Evolutionary conservation across 2,113 vertebrate species (phyloP), one percentile per base, ranked within the genome.

Genomic region (Anoura caudifer): DNA sequence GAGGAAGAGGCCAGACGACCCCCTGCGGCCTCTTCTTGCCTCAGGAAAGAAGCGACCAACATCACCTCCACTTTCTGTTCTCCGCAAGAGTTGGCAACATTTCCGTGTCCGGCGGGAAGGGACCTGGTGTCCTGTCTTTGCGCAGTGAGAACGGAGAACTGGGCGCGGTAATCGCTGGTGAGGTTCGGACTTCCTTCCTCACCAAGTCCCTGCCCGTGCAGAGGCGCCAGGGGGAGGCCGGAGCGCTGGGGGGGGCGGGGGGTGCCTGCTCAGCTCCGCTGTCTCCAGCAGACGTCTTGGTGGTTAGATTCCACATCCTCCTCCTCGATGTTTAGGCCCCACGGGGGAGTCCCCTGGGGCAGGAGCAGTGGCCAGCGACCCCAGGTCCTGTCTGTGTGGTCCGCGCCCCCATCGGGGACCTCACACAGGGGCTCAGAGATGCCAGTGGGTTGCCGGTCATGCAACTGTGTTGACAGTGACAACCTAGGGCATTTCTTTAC

Each of bases 371-470:
- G 8, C 12, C 19, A 26, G 17, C 7, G 16, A 17, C 3, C 7
- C 38, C 36, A 5, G 11, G 56, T 24, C 26, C 3, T 16, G 16
- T 59, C 1, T 24, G 24, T 24, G 8, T 7, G 45, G 50, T 28
- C 87, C 36, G 22, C 3, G 41, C 50, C 33, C 56, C 26, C 16
- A 13, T 4, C 52, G 14, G 31, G 41, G 36, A 1, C 1, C 38
- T 45, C 45, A 4, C 6, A 1, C 4, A 20, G 24, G 24, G 28
- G n/a, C 4, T 47, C 52, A 33, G 0, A 31, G 76, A 33, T 0
- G 0, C 61, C 11, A 0, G 1, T 11, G 13, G 7, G 24, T 2
- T 12, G 16, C 24, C 20, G 8, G 2, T 7, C 14, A 2, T 3
- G 65, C 63, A 36, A 2, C n/a, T 22, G 38, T 7, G 26, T 41